phyloP scores from a whole-genome alignment of 92 coral and sea anemone species.

The Palythoa heliodiscus region DNA sequence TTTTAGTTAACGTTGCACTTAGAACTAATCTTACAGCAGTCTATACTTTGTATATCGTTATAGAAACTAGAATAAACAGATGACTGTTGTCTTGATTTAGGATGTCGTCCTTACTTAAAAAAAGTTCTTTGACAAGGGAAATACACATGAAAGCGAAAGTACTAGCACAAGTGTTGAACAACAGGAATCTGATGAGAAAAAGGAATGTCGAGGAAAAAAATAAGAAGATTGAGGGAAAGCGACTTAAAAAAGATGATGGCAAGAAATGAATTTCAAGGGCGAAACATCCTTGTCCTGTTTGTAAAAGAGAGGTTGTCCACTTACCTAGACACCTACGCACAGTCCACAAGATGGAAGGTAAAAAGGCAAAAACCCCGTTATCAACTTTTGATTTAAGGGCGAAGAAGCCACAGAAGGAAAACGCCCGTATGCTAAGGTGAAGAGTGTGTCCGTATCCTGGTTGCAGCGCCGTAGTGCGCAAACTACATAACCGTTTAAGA shows the following conservation, averaged over 20 bases:
- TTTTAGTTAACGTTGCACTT: conserved; percentile 8
- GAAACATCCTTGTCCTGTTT: neutral
- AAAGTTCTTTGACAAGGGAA: neutral
- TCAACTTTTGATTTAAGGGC: conserved; percentile 1
- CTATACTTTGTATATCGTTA: neutral
- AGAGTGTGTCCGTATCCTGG: conserved; percentile 8
- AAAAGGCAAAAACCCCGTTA: conserved; percentile 15
- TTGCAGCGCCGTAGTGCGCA: neutral
- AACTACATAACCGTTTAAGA: neutral
- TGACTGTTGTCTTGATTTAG: neutral
- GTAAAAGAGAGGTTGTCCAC: conserved; percentile 33
- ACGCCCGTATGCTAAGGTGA: neutral
- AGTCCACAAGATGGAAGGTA: conserved; percentile 22
- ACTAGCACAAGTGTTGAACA: neutral
- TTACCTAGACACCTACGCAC: conserved; percentile 28
- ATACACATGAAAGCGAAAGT: neutral
- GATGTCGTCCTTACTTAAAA: neutral
- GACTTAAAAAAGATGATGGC: neutral
- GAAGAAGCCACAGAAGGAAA: neutral
- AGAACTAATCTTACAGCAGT: neutral
- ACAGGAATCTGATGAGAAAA: neutral
- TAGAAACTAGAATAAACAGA: neutral
- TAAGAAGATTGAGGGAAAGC: neutral
- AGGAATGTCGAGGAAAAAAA: neutral
- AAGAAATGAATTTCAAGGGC: neutral